Conservation (phyloP, 1,140 invertebrate species). For the Pogonomyrmex barbatus region DNA sequence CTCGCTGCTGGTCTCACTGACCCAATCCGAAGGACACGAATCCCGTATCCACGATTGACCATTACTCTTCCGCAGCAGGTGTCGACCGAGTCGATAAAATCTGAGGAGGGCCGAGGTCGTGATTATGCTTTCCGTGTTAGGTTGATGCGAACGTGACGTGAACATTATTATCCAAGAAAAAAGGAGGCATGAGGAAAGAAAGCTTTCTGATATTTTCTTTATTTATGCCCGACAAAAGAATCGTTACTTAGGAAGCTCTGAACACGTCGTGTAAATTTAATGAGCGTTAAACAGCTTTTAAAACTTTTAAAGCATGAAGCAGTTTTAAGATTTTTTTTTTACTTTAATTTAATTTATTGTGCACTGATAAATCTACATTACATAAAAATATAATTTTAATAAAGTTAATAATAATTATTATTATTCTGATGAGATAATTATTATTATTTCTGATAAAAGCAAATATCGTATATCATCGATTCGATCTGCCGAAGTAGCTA, state of each 20-base stretch:
- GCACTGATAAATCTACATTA: too few relatives aligned
- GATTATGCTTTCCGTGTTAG: conserved; percentile 32
- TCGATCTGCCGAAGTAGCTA: not conserved
- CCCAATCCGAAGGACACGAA: conserved; percentile 59
- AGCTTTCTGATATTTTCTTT: not conserved
- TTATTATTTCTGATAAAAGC: not conserved
- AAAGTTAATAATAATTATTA: not conserved
- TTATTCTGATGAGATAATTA: not conserved
- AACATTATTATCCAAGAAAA: conserved; percentile 21
- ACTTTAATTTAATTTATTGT: too few relatives aligned
- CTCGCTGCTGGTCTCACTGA: conserved; percentile 59
- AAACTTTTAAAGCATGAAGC: not conserved
- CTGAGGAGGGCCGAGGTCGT: not conserved
- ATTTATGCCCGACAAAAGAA: not conserved
- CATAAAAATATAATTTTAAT: not conserved
- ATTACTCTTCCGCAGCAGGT: conserved; percentile 48
- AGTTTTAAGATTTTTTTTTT: not conserved
- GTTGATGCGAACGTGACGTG: conserved; percentile 21
- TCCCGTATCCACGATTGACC: conserved; percentile 56
- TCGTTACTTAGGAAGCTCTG: not conserved
- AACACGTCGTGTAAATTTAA: not conserved
- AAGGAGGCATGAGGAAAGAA: too few relatives aligned
- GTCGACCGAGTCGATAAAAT: conserved; percentile 45
- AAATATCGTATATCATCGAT: not conserved
- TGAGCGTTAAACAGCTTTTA: not conserved